Evolutionary conservation across 2,888 invertebrate genomes (phyloP), one percentile per base, ranked within the genome.

Genomic region (Pollenia amentaria): DNA sequence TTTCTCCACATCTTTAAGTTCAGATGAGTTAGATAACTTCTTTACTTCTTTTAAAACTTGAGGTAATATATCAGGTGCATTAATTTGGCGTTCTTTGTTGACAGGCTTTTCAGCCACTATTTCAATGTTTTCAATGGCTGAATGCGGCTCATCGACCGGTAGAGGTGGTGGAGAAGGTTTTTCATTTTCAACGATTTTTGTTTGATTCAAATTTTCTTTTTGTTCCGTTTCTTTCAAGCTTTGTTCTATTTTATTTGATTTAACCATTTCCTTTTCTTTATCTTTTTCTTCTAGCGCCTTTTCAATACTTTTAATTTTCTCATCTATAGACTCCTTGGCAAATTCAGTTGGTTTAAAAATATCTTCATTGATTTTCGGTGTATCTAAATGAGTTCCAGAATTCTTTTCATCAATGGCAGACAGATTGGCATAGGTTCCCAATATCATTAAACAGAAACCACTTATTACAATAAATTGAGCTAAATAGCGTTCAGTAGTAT

Each of bases 371-470:
- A 83, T 62, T 57, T 81, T 51, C 0, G 80, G 42, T n/a, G 85
- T 42, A 14, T 91, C 89, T 3, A 91, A 89, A 81, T 91, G 89
- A 0, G 93, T 90, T 46, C 93, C 94, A 1, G 94, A 92, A 55
- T 93, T 93, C 48, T 94, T 94, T 87, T 95, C 94, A 88, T 97
- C 97, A 1, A 96, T 96, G 0, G 96, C 96, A 91, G 95, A 97
- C 83, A 96, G 94, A 93, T 97, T 99, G 0, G 98, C 97, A 92
- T 97, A 98, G 0, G 99, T 98, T 62, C 98, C 98, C 62, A 98
- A 94, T 21, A 99, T 95, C 95, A 99, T 96, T 79, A 99, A 95
- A 69, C 96, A 95, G n/a, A 98, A 94, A 0, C 99, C 99, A 87
- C 97, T 94, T 64, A 97, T 94, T 57, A 98, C 93, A 76, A 98